Base-by-base conservation (phyloP, 2,113 vertebrate genomes). In the Ammospiza caudacuta region DNA sequence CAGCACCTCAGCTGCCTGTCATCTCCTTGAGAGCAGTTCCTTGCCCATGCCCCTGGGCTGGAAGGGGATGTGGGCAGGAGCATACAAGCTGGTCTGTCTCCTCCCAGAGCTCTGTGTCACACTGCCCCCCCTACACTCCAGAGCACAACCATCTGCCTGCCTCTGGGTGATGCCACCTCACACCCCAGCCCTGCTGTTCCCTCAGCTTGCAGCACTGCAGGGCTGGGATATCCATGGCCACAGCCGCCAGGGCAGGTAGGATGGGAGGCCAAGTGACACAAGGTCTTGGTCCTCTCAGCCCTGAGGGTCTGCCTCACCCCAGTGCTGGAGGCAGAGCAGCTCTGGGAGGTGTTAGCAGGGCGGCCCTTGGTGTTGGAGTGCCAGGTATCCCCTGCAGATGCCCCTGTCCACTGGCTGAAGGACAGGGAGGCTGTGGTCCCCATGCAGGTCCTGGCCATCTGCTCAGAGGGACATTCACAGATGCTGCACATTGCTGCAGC, bases 371-470 rank as follows among this genome's bases (percentile, higher is more conserved):
- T 94, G 21, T 98, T 97, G 89, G 97, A 98, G 73, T 97, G 97
- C 46, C 98, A 99, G 89, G 95, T 97, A 94, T 97, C 97, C 89
- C 93, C 97, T 18, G 94, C 98, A 17, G 98, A 97, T 6, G 98
- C 98, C 22, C 57, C 89, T 0, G 98, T 99, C 29, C 96, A 37
- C 37, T 99, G 99, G 99, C 98, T 98, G 97, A 98, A 98, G 80
- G 98, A 99, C 0, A 98, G 98, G 2, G 84, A 99, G 13, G 98
- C 97, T 3, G 67, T 98, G 90, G 97, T 97, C 35, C 41, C 68
- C 1, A 47, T 1, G 0, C 13, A 89, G 21, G 41, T 27, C 68
- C 64, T 83, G 73, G 19, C 68, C 37, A 58, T 83, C 51, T 9
- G 17, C 63, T 87, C 99, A 8, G 98, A 98, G 82, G 98, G 98